A percentile compares a stretch with the other conserved stretches of the same genome.
These are phyloP conservation scores for Oreochromis grahami DNA, from an alignment of 2,797 vertebrate genomes.

Conservation along the genomic window DNA sequence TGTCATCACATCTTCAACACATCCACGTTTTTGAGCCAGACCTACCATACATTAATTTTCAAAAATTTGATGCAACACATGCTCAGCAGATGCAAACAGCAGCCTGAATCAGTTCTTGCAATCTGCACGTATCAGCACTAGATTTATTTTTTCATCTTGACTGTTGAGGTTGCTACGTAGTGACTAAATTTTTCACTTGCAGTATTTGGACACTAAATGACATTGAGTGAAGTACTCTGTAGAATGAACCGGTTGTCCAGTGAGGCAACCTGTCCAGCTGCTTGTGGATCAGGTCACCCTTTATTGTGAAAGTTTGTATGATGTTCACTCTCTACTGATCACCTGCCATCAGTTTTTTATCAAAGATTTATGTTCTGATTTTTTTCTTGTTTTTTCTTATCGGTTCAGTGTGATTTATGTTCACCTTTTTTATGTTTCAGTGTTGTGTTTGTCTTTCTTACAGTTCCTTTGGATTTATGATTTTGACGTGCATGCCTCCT, in stretches of 20 bases:
- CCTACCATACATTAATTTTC: background rate
- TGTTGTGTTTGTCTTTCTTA: slow-evolving; percentile 64
- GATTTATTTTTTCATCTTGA: background rate
- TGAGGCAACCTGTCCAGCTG: background rate
- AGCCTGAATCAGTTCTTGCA: background rate
- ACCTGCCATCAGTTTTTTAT: slow-evolving; percentile 10
- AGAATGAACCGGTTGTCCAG: background rate
- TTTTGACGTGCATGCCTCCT: slow-evolving; percentile 79
- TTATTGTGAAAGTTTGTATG: background rate
- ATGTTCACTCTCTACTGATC: background rate
- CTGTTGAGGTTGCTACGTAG: background rate
- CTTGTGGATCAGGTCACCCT: background rate
- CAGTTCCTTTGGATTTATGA: slow-evolving; percentile 81
- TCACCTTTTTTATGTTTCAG: slow-evolving; percentile 53
- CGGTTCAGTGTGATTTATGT: slow-evolving; percentile 25
- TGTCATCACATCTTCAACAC: background rate
- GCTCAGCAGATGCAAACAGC: background rate
- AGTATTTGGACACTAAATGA: background rate
- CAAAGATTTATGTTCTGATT: slow-evolving; percentile 10
- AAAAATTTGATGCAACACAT: background rate
- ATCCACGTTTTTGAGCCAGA: background rate
- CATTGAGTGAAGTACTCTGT: background rate
- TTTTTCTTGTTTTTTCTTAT: background rate
- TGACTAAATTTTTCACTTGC: background rate
- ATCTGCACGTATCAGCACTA: background rate